These are phyloP conservation scores for Callosobruchus maculatus DNA, from an alignment of 2,888 invertebrate genomes.

Conservation along the genomic window DNA sequence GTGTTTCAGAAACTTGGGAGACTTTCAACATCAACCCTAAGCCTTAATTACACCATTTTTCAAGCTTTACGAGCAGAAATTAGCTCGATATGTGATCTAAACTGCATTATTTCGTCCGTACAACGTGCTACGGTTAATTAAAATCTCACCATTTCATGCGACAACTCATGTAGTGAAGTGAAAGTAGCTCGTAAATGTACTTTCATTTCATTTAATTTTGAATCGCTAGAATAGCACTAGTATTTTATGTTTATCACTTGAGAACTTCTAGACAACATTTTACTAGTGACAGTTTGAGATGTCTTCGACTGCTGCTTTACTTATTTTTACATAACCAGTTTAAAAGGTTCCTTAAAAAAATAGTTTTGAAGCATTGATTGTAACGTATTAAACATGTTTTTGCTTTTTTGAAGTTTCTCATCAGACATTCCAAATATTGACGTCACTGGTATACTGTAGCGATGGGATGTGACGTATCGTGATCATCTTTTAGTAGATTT, in stretches of 20 bases:
- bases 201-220: neutral
- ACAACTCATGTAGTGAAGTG: neutral
- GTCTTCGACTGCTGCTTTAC: no score
- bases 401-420: no score
- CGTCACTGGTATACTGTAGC: no score
- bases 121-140: neutral
- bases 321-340: no score
- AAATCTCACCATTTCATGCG: neutral
- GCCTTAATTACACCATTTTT: neutral
- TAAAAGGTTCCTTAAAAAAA: no score
- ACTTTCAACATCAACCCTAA: neutral
- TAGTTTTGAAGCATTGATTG: no score
- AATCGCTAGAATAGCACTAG: neutral
- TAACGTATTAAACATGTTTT: no score
- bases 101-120: neutral
- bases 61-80: neutral
- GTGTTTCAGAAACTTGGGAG: neutral
- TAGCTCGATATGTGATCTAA: neutral
- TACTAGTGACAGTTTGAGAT: no score
- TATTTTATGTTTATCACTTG: neutral
- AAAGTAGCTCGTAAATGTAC: neutral
- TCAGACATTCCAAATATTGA: no score
- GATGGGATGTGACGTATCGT: no score
- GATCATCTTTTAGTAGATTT: no score
- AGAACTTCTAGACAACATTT: neutral